phyloP scores from a whole-genome alignment of 2,797 vertebrate genomes.

The Sebastes minor region DNA sequence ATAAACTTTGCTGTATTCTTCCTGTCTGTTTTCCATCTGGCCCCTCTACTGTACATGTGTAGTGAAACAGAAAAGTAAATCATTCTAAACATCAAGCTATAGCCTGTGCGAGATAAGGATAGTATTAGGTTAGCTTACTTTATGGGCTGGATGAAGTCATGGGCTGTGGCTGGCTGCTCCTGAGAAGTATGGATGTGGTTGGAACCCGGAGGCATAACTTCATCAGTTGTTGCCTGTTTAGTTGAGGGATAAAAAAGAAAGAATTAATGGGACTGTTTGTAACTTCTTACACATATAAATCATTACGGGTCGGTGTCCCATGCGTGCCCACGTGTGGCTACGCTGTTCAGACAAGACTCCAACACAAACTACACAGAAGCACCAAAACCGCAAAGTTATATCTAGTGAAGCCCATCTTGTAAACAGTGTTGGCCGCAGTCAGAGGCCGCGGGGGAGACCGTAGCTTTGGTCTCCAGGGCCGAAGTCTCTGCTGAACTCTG shows the following conservation, averaged over 20 bases:
- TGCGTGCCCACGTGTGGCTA: too few relatives aligned
- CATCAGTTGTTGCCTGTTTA: neutral
- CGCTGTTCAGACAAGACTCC: too few relatives aligned
- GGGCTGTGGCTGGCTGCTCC: slow-evolving; percentile 14
- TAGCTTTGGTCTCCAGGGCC: too few relatives aligned
- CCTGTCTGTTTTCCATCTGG: slow-evolving; percentile 37
- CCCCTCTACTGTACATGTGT: slow-evolving; percentile 24
- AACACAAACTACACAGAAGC: too few relatives aligned
- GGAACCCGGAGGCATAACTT: neutral
- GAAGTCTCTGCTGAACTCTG: too few relatives aligned
- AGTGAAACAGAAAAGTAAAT: slow-evolving; percentile 51
- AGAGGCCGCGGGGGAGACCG: too few relatives aligned
- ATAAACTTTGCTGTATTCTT: slow-evolving; percentile 48
- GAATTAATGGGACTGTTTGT: too few relatives aligned
- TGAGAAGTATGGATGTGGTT: neutral
- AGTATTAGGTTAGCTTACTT: slow-evolving; percentile 48
- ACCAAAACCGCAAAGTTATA: too few relatives aligned
- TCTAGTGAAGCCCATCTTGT: too few relatives aligned
- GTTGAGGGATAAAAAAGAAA: neutral
- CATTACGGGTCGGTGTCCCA: too few relatives aligned
- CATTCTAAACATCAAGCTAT: slow-evolving; percentile 28
- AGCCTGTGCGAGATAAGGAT: slow-evolving; percentile 36
- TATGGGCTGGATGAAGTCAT: slow-evolving; percentile 39
- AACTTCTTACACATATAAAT: too few relatives aligned
- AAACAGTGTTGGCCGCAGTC: too few relatives aligned